Conservation (phyloP, 2,888 invertebrate species). For the Standfussiana lucernea region DNA sequence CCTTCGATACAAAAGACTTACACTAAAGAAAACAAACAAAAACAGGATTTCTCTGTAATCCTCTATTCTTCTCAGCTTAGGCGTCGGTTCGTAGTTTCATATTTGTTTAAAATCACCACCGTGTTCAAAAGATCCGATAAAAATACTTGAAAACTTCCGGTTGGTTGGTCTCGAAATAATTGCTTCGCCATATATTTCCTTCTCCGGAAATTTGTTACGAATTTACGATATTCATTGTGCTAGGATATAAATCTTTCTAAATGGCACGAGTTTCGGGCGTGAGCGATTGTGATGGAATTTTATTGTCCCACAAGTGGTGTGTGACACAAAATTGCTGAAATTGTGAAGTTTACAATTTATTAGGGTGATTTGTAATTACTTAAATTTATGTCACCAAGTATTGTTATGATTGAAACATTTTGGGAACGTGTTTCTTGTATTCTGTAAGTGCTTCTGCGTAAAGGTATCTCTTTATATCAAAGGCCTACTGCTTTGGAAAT, state of each 20-base stretch:
- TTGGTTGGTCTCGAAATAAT: constrained; percentile 85
- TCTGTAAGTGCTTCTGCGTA: constrained; percentile 52
- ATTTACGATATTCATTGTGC: constrained; percentile 85
- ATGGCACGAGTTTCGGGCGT: constrained; percentile 86
- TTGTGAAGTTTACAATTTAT: constrained; percentile 71
- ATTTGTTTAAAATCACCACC: constrained; percentile 87
- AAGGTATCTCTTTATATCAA: constrained; percentile 2
- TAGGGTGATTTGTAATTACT: constrained; percentile 70
- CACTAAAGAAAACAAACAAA: constrained; percentile 89
- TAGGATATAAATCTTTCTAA: constrained; percentile 86
- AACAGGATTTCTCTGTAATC: constrained; percentile 89
- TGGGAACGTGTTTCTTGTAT: constrained; percentile 37
- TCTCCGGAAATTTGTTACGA: constrained; percentile 81
- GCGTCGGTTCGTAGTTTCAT: constrained; percentile 81
- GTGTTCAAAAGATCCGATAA: constrained; percentile 83
- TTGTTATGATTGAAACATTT: constrained; percentile 59
- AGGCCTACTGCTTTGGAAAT: neutral
- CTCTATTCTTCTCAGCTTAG: constrained; percentile 85
- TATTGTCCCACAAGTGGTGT: constrained; percentile 80
- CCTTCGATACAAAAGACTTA: constrained; percentile 83
- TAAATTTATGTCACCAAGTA: constrained; percentile 47
- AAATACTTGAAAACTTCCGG: constrained; percentile 88
- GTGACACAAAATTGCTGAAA: constrained; percentile 65
- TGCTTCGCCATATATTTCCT: constrained; percentile 88
- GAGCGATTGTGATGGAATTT: constrained; percentile 80